A percentile compares a stretch with the other conserved stretches of the same genome.
Evolutionary conservation across 2,888 invertebrate genomes (phyloP).

Genomic region (Drosophila mayaguana): DNA sequence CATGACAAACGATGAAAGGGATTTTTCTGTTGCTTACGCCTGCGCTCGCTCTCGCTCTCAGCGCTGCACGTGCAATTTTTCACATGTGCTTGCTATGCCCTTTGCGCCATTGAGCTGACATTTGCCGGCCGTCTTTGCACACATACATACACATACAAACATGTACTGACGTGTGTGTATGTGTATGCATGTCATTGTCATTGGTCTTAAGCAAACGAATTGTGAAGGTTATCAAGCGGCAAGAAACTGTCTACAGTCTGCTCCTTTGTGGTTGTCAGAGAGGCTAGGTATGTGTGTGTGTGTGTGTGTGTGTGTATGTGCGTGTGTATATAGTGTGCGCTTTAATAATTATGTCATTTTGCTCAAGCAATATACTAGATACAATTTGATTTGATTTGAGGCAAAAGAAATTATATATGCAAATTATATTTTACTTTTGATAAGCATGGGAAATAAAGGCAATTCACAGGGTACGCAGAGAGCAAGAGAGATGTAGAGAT

Average conservation of each 20-base stretch:
- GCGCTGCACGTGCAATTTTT: conserved; percentile 67
- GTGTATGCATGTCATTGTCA: conserved; percentile 40
- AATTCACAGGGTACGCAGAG: not conserved
- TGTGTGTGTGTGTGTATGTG: not conserved
- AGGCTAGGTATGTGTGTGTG: not conserved
- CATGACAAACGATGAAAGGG: not conserved
- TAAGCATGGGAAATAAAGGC: not conserved
- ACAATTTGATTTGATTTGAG: conserved; percentile 7
- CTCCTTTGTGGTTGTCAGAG: not conserved
- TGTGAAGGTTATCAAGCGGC: conserved; percentile 48
- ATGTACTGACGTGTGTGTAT: not conserved
- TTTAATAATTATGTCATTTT: conserved; percentile 10
- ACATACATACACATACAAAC: not conserved
- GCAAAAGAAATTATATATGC: conserved; percentile 1
- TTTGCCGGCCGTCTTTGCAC: conserved; percentile 44
- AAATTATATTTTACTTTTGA: not conserved
- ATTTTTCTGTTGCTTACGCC: conserved; percentile 30
- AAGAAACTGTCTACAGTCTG: conserved; percentile 21
- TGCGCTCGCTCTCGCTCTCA: conserved; percentile 38
- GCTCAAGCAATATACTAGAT: conserved; percentile 2
- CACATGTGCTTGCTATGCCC: conserved; percentile 56
- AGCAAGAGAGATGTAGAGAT: not conserved
- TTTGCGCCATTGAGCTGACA: conserved; percentile 4
- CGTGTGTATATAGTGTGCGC: not conserved
- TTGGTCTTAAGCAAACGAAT: conserved; percentile 23